Evolutionary conservation across 1,140 invertebrate species (phyloP).

Genomic region (Rhagoletis pomonella): DNA sequence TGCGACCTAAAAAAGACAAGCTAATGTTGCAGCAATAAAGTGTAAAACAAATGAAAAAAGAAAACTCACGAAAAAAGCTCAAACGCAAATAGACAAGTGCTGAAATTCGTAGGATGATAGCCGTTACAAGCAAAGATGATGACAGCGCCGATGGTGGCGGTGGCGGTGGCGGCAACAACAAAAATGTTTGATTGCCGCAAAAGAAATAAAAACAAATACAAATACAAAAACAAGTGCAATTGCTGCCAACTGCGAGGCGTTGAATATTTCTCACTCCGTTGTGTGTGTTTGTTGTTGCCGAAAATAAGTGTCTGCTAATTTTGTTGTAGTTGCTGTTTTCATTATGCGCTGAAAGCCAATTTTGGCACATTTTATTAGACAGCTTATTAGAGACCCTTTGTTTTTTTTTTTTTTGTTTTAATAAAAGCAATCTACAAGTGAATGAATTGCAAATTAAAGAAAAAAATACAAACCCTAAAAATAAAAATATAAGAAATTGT

Average conservation of each 20-base stretch:
- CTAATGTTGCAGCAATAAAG: background rate
- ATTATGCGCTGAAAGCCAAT: background rate
- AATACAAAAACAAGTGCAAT: background rate
- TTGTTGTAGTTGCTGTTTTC: background rate
- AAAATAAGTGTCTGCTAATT: too few relatives aligned
- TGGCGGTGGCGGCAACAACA: background rate
- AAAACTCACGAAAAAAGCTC: background rate
- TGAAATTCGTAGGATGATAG: conserved; percentile 32
- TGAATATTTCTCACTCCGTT: too few relatives aligned
- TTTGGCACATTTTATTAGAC: background rate
- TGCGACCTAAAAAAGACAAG: conserved; percentile 47
- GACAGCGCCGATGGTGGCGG: background rate
- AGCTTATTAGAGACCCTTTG: background rate
- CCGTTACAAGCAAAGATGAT: background rate
- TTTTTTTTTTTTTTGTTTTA: too few relatives aligned
- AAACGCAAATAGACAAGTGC: conserved; percentile 30
- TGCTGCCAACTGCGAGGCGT: background rate
- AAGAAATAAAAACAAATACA: background rate
- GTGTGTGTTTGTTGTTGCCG: too few relatives aligned
- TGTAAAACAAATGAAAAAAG: too few relatives aligned
- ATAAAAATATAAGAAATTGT: too few relatives aligned
- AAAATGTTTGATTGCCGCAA: background rate
- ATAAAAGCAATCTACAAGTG: too few relatives aligned
- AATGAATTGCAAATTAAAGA: too few relatives aligned
- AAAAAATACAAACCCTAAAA: too few relatives aligned